Base-by-base conservation (phyloP, 2,113 vertebrate species). In the Tupaia chinensis region DNA sequence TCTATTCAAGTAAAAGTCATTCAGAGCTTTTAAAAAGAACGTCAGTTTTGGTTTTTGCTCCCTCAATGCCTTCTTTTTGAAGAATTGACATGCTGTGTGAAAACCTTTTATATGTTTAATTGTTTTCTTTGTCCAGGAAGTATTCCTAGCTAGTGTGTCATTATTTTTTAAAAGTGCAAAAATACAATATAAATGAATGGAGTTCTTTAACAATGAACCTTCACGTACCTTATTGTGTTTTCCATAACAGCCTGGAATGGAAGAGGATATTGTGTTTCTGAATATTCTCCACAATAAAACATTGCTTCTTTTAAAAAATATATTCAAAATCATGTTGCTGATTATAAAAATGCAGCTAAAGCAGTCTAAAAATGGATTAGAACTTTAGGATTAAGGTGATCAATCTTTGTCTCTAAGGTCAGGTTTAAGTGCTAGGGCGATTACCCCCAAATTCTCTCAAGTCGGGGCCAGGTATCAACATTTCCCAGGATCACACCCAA, bases 141-240 rank as follows among this genome's bases (percentile, higher is more conserved):
- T 77, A 84, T 81, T 93, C 63, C 44, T 80, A 81, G 56, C 5
- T 11, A 76, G 7, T 72, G 16, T 27, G 15, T 81, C 25, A 94
- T 94, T 95, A 93, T 77, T 34, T 93, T 94, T 93, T 65, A 78
- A 70, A 97, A 96, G 54, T 13, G 77, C 11, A 61, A 74, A 65
- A 74, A 77, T 87, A 54, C 22, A 54, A 69, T 78, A 9, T 65
- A 92, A 93, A 95, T 93, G 65, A 94, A 77, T 95, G 79, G 22
- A 77, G 76, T 90, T 95, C 61, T 93, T 96, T 91, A 95, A 96
- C 53, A 97, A 89, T 68, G 32, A 53, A 73, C 8, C 9, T 81
- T 25, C 8, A 23, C n/a, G n/a, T 7, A 84, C 10, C 19, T 92
- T 68, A 81, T 58, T 96, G 6, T 87, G 7, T 72, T 96, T 94